Evolutionary conservation across 2,113 vertebrate genomes (phyloP).

Genomic region (Sterrhoptilus dennistouni): DNA sequence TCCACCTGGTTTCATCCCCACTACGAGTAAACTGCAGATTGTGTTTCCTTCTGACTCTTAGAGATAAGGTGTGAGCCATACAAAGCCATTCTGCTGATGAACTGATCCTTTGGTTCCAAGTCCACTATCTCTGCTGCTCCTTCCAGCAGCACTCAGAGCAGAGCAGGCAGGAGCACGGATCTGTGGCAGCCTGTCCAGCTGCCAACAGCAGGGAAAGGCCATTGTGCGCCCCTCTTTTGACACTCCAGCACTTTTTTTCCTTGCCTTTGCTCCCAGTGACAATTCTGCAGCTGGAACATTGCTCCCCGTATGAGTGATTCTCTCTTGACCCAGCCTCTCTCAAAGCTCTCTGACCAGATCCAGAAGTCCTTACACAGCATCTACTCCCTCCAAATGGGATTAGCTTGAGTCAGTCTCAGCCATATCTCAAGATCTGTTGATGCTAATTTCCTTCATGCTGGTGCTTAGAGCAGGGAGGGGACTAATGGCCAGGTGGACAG

Average conservation of each 20-base stretch:
- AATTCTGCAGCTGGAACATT: background rate
- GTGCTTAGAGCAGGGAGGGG: background rate
- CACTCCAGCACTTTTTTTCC: background rate
- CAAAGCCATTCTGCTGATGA: background rate
- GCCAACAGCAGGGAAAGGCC: background rate
- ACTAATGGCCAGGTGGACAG: background rate
- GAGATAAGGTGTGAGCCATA: background rate
- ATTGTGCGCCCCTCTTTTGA: fast-evolving
- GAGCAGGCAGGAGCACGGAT: background rate
- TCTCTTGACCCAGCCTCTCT: background rate
- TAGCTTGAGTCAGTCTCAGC: background rate
- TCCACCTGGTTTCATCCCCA: fast-evolving
- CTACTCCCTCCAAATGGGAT: background rate
- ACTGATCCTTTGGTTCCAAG: background rate
- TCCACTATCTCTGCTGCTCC: background rate
- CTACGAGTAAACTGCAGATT: background rate
- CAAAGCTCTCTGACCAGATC: background rate
- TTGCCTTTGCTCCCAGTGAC: background rate
- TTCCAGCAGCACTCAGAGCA: background rate
- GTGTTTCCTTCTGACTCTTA: background rate
- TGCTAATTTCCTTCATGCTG: background rate
- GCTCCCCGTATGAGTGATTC: background rate
- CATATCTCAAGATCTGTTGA: background rate
- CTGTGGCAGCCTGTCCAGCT: background rate
- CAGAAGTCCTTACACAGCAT: slow-evolving; percentile 9